These are phyloP conservation scores for Lepidonotus clava DNA, from an alignment of 2,888 invertebrate genomes.

Conservation along the genomic window DNA sequence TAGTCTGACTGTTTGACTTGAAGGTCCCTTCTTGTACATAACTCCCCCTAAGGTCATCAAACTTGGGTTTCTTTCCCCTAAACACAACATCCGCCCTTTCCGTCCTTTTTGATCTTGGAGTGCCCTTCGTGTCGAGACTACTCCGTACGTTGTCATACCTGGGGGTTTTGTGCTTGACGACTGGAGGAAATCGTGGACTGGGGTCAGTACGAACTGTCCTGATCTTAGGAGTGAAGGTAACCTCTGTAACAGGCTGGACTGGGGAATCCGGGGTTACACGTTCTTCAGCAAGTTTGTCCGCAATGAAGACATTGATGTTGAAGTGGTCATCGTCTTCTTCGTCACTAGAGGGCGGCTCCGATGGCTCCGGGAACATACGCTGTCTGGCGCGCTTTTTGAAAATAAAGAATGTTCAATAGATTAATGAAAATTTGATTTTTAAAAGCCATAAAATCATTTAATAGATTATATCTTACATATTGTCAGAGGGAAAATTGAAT, in stretches of 20 bases:
- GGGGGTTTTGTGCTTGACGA: not conserved
- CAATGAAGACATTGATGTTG: slow-evolving; percentile 31
- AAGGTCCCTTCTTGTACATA: not conserved
- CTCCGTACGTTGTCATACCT: not conserved
- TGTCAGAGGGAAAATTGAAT: too few species aligned
- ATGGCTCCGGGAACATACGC: not conserved
- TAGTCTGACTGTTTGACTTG: not conserved
- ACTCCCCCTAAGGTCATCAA: not conserved
- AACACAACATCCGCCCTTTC: not conserved
- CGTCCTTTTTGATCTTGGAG: not conserved
- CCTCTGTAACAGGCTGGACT: not conserved
- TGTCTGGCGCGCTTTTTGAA: not conserved
- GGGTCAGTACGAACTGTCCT: not conserved
- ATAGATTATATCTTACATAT: too few species aligned
- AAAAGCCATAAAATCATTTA: too few species aligned
- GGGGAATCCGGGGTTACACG: not conserved
- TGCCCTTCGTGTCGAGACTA: slow-evolving; percentile 4
- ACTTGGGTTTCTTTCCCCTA: not conserved
- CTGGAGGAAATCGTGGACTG: not conserved
- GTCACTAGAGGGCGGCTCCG: not conserved
- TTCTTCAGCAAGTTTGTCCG: not conserved
- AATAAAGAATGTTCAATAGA: not conserved
- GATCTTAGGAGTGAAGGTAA: not conserved
- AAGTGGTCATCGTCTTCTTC: not conserved
- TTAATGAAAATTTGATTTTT: too few species aligned